A percentile compares a stretch with the other conserved stretches of the same genome.
phyloP scores from a whole-genome alignment of 2,797 vertebrate genomes.

The Neoniphon sammara region DNA sequence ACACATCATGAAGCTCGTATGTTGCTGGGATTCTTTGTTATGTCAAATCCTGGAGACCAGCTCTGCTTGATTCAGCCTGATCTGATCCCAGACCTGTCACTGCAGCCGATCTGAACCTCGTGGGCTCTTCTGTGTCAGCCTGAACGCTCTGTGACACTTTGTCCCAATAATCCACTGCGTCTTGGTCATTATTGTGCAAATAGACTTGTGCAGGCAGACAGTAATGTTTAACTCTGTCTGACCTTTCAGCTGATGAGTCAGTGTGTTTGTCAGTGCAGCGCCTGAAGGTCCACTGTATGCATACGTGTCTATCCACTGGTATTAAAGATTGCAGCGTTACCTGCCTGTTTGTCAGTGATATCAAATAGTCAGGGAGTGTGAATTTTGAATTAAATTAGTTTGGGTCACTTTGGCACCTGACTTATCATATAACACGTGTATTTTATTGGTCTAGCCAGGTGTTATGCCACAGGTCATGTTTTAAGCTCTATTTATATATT shows the following conservation, averaged over 20 bases:
- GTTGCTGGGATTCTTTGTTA: background rate
- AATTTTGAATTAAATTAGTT: too few relatives aligned
- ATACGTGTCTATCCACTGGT: too few relatives aligned
- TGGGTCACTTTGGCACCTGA: too few relatives aligned
- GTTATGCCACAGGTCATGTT: too few relatives aligned
- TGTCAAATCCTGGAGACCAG: conserved; percentile 6
- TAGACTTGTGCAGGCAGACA: conserved; percentile 32
- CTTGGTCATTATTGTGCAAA: conserved; percentile 55
- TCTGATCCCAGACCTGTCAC: conserved; percentile 39
- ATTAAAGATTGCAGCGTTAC: conserved; percentile 5
- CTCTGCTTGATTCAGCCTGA: background rate
- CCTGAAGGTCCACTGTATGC: background rate
- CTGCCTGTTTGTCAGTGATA: too few relatives aligned
- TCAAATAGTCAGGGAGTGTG: too few relatives aligned
- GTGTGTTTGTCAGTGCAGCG: conserved; percentile 43
- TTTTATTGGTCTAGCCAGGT: too few relatives aligned
- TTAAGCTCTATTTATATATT: too few relatives aligned
- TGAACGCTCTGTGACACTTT: conserved; percentile 44
- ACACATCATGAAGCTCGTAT: background rate
- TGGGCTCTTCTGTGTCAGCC: conserved; percentile 13
- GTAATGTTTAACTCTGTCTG: conserved; percentile 29
- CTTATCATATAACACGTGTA: too few relatives aligned
- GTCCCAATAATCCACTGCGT: conserved; percentile 50
- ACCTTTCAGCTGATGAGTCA: conserved; percentile 58
- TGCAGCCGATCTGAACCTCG: background rate